These are phyloP conservation scores for Mobula birostris DNA, from an alignment of 2,113 vertebrate genomes.

Conservation along the genomic window DNA sequence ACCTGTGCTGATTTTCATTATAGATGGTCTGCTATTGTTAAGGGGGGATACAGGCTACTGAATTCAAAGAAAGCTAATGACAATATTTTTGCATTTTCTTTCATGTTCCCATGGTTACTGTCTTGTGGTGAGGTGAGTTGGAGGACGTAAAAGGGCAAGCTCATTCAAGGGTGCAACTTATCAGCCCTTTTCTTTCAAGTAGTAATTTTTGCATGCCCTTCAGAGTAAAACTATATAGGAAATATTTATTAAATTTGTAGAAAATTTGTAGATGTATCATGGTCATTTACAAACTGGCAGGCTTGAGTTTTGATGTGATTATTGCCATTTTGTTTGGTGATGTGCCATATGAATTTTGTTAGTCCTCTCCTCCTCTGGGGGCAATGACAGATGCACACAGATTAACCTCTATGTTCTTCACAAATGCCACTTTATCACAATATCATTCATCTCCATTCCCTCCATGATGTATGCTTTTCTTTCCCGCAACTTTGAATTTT, in stretches of 20 bases:
- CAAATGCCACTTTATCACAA: background rate
- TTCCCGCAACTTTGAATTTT: background rate
- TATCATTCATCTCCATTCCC: no score
- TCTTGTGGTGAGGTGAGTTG: background rate
- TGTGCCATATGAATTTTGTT: conserved; percentile 3
- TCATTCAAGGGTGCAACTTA: background rate
- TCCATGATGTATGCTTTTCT: background rate
- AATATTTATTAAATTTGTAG: background rate
- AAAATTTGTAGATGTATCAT: background rate
- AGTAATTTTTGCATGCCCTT: background rate
- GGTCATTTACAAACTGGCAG: background rate
- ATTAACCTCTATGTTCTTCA: background rate
- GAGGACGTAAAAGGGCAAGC: background rate
- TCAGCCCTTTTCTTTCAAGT: background rate
- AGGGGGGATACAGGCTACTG: background rate
- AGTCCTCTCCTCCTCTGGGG: background rate
- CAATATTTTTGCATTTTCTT: background rate
- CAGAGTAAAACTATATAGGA: background rate
- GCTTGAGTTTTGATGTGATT: background rate
- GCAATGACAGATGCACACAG: background rate
- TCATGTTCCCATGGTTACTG: no score
- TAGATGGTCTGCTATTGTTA: background rate
- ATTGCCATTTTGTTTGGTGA: background rate
- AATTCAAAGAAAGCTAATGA: background rate
- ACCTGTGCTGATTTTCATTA: background rate